Evolutionary conservation across 2,113 vertebrate genomes (phyloP), one percentile per base, ranked within the genome.

Genomic region (Ivindomyrus marchei): DNA sequence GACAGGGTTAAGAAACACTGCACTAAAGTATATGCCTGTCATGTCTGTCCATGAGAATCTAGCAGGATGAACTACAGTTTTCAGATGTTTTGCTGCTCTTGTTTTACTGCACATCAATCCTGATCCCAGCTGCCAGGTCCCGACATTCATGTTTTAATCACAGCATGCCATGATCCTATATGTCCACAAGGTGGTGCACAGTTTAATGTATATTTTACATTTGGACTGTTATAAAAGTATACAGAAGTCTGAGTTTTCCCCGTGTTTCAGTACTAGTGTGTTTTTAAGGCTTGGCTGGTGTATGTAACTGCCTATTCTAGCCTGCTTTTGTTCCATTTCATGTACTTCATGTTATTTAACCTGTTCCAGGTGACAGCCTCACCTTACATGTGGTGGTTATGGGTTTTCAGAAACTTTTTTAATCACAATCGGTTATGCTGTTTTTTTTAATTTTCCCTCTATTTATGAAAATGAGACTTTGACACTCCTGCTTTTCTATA

Each of bases 401-500:
- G 17, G 45, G 21, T 49, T 85, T 85, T 85, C 83, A 86, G 83
- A 90, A 66, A 47, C 83, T 66, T 21, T 70, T 21, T 53, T 56
- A 4, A 39, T 85, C 80, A 85, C 42, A 24, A 85, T 42, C 56
- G 1, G 53, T n/a, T 58, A 85, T 62, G 84, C 53, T 89, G 77
- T 52, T 21, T 90, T 90, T 90, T 90, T 90, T 50, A 85, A n/a
- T 62, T 89, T 47, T 56, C 83, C 49, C 45, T 62, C 19, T 89
- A 19, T 89, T 49, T 84, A 52, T 66, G 77, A 66, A 62, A 66
- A 86, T 49, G 49, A 31, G 70, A 77, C 31, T 36, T 85, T 47
- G 58, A 89, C 53, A 86, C 80, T 89, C 46, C 89, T 89, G 83
- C 89, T 90, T 90, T 90, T 89, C 85, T 85, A 15, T 46, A 56